These are phyloP conservation scores for Diorhabda sublineata DNA, from an alignment of 1,140 invertebrate species.

Conservation along the genomic window DNA sequence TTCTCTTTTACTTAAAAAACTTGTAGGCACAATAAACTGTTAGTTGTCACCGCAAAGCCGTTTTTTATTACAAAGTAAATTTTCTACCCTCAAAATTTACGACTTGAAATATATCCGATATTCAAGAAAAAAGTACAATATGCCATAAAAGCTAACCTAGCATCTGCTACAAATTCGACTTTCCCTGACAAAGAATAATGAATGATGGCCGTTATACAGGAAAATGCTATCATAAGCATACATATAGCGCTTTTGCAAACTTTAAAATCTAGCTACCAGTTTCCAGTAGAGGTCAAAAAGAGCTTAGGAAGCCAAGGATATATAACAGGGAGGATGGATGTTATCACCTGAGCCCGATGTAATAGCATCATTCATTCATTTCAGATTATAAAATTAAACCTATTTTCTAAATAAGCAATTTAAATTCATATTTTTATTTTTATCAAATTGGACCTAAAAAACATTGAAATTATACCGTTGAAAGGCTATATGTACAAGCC, in stretches of 20 bases:
- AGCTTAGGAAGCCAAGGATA: neutral
- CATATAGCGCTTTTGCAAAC: slow-evolving; percentile 9
- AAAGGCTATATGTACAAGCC: too few relatives aligned
- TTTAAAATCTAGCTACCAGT: slow-evolving; percentile 9
- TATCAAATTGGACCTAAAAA: too few relatives aligned
- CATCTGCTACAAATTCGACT: slow-evolving; percentile 10
- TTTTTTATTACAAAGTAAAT: neutral
- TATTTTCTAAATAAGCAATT: too few relatives aligned
- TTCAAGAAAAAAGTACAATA: slow-evolving; percentile 10
- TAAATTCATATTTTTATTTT: too few relatives aligned
- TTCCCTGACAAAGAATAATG: slow-evolving; percentile 12
- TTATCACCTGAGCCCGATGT: too few relatives aligned
- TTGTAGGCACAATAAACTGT: neutral
- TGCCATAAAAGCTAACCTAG: neutral
- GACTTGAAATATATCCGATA: neutral
- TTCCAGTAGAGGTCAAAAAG: slow-evolving; percentile 9
- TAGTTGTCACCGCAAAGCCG: neutral
- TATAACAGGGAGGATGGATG: slow-evolving; percentile 7
- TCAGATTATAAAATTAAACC: too few relatives aligned
- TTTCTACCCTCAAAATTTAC: slow-evolving; percentile 2
- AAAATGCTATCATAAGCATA: slow-evolving; percentile 13
- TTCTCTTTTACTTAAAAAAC: too few relatives aligned
- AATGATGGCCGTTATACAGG: slow-evolving; percentile 8
- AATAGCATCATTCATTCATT: too few relatives aligned
- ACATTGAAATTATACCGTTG: too few relatives aligned